These are phyloP conservation scores for Synchiropus splendidus DNA, from an alignment of 2,113 vertebrate species.

Conservation along the genomic window DNA sequence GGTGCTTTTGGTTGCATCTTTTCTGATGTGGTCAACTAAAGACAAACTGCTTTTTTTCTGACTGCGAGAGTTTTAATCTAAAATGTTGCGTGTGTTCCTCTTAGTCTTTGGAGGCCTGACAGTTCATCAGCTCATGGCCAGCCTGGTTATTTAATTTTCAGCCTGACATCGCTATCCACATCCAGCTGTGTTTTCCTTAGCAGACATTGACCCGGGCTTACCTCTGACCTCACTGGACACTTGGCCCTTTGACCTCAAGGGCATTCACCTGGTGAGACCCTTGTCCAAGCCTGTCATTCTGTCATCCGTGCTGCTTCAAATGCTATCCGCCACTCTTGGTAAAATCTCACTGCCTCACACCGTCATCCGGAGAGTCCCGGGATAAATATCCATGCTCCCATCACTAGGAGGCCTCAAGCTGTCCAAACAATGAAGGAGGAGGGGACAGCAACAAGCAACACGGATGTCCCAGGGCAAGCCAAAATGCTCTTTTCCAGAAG, in stretches of 20 bases:
- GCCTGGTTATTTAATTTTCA: conserved; percentile 52
- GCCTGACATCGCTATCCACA: conserved; percentile 50
- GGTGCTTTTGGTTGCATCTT: too few relatives aligned
- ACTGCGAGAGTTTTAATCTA: too few relatives aligned
- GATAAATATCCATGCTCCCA: conserved; percentile 68
- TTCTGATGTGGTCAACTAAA: too few relatives aligned
- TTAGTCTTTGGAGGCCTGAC: conserved; percentile 5
- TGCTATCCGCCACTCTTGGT: neutral
- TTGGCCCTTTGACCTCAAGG: too few relatives aligned
- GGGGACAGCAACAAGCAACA: conserved; percentile 66
- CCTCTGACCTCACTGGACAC: conserved; percentile 43
- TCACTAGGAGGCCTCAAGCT: conserved; percentile 76
- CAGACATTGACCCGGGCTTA: conserved; percentile 45
- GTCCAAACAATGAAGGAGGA: conserved; percentile 76
- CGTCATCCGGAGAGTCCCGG: conserved; percentile 42
- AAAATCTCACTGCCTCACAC: conserved; percentile 27
- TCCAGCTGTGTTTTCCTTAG: conserved; percentile 69
- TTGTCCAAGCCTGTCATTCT: too few relatives aligned
- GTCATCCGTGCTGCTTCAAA: too few relatives aligned
- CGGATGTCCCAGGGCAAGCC: conserved; percentile 80
- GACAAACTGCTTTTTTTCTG: too few relatives aligned
- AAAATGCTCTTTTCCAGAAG: conserved; percentile 59
- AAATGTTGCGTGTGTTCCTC: neutral
- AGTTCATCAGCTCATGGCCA: conserved; percentile 30
- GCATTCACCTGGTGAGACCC: too few relatives aligned